These are phyloP conservation scores for Pseudeuparius sepicola DNA, from an alignment of 2,888 invertebrate species.

Conservation along the genomic window DNA sequence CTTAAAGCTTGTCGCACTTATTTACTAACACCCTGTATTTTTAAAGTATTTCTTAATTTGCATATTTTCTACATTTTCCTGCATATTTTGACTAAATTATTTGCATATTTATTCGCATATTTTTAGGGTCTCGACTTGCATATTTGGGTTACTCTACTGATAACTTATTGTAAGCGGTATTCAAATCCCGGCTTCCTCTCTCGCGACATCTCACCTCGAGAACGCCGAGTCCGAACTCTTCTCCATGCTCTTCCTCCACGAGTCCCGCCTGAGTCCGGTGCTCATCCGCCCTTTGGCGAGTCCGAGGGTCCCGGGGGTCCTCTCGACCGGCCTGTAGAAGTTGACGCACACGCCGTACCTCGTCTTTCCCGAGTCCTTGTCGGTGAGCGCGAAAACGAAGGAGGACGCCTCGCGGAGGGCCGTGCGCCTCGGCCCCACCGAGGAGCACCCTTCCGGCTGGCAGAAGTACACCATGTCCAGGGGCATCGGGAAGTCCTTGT, in stretches of 20 bases:
- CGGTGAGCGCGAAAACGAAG: conserved; percentile 96
- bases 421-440: conserved; percentile 78
- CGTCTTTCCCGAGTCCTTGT: conserved; percentile 93
- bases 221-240: conserved; percentile 88
- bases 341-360: conserved; percentile 97
- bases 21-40: too few species aligned
- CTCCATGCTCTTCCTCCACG: conserved; percentile 87
- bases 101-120: too few species aligned
- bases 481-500: conserved; percentile 94
- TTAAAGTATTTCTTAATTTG: too few species aligned
- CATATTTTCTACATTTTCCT: too few species aligned
- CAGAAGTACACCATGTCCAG: conserved; percentile 99
- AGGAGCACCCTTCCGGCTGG: conserved; percentile 97
- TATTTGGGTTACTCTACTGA: too few species aligned
- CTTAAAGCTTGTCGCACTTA: too few species aligned
- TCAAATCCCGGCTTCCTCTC: too few species aligned
- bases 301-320: conserved; percentile 34
- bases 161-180: too few species aligned
- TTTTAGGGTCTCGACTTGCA: too few species aligned
- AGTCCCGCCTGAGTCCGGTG: conserved; percentile 66
- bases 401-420: conserved; percentile 84
- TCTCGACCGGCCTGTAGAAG: conserved; percentile 89
- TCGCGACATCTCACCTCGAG: conserved; percentile 62
- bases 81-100: too few species aligned
- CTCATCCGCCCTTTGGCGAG: conserved; percentile 40